Base-by-base conservation (phyloP, 2,888 invertebrate species). In the Cetonia aurata region DNA sequence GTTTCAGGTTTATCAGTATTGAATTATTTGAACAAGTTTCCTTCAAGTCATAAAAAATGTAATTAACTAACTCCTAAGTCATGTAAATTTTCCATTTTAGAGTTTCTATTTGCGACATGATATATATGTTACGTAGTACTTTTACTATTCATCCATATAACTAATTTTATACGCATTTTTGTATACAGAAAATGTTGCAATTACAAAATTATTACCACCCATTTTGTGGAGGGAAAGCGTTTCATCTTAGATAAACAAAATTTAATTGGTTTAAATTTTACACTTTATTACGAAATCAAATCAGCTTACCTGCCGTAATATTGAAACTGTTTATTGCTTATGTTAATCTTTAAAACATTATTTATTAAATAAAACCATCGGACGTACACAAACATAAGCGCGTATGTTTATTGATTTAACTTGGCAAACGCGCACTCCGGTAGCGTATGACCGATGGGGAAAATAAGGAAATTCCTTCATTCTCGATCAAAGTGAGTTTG, bases 381-480 rank as follows among this genome's bases (percentile, higher is more conserved):
- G 33, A 10, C 33, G 13, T 50, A 50, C 25, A 17, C 57, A 62
- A 62, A 62, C 62, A 46, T 46, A 62, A 50, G 50, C 62, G 62
- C 33, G 37, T 33, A 50, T 62, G 62, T 62, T 62, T 62, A 62
- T 62, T 62, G 62, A 62, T 50, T 62, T 50, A 62, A 37, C 62
- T 62, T 62, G 31, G 44, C 62, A 62, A 33, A 62, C 62, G 48
- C 48, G 62, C 62, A 62, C 33, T 33, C 31, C 33, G 50, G 50
- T 44, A 62, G 50, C 62, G 33, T 48, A 62, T 62, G 62, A 48
- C 50, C 50, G 62, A 62, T 50, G 62, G 56, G 57, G 67, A 67
- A 67, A 57, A 67, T 56, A 56, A 57, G 67, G 56, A 62, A 62
- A 62, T 62, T 62, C 62, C 62, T 62, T 50, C 57, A 48, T 42